Conservation (phyloP, 2,888 invertebrate species). For the Amphipyra berbera region DNA sequence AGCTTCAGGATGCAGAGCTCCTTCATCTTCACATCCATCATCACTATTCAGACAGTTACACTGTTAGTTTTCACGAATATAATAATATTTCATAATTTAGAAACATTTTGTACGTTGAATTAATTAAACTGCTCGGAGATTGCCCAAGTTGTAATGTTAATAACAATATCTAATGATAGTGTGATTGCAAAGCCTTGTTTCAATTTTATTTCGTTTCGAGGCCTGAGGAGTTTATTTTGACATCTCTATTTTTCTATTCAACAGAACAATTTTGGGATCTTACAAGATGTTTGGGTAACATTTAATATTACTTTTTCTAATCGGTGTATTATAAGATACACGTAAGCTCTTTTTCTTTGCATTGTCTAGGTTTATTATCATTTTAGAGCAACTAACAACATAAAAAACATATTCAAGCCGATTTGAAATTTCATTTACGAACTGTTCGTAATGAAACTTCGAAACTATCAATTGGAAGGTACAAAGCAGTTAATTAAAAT, state of each 20-base stretch:
- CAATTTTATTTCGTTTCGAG: conserved; percentile 18
- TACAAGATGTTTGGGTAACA: conserved; percentile 6
- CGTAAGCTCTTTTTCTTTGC: no score
- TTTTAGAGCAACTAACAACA: no score
- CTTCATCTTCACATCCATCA: conserved; percentile 86
- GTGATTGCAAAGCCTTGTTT: conserved; percentile 11
- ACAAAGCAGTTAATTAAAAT: no score
- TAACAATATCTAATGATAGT: conserved; percentile 27
- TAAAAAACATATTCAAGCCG: no score
- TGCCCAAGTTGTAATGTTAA: conserved; percentile 13
- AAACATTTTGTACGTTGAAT: not conserved
- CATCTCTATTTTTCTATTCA: conserved; percentile 20
- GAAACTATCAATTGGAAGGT: no score
- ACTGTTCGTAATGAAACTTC: no score
- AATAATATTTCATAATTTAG: no score
- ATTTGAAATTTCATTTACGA: no score
- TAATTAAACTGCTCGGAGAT: no score
- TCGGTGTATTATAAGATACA: not conserved
- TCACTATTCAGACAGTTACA: conserved; percentile 72
- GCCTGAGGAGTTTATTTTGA: conserved; percentile 3
- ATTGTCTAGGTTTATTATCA: no score
- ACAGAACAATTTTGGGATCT: not conserved
- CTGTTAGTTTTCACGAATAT: not conserved
- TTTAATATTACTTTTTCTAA: conserved; percentile 16
- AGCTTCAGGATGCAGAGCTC: conserved; percentile 90